phyloP scores from a whole-genome alignment of 2,797 vertebrate species.

The Pseudopleuronectes americanus region DNA sequence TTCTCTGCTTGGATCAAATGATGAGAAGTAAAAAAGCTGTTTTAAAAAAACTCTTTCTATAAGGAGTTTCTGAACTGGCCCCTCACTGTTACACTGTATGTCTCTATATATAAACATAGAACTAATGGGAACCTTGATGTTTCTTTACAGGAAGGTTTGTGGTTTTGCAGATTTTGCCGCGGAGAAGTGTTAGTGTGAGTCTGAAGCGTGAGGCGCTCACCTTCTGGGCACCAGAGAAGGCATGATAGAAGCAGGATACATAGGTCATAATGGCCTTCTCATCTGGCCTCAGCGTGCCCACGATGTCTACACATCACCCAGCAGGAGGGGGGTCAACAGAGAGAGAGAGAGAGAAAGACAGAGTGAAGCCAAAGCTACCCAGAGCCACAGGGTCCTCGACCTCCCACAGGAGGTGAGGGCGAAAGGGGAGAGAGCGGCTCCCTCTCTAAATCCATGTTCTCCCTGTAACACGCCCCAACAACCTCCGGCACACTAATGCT shows the following conservation, averaged over 20 bases:
- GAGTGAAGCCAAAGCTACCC: constrained; percentile 81
- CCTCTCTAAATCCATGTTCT: constrained; percentile 10
- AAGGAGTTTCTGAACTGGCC: no score
- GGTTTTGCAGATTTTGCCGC: neutral
- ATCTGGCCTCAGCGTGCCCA: constrained; percentile 95
- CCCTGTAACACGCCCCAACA: neutral
- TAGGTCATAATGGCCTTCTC: constrained; percentile 99
- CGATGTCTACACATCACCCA: constrained; percentile 90
- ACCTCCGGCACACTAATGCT: neutral
- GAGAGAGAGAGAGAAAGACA: constrained; percentile 50
- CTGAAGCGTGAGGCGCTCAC: constrained; percentile 83
- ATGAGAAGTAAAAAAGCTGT: neutral
- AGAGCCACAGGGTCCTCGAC: constrained; percentile 50
- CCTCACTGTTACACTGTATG: no score
- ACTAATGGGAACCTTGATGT: constrained; percentile 7
- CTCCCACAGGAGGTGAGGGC: constrained; percentile 23
- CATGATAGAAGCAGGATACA: constrained; percentile 99
- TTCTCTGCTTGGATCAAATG: neutral
- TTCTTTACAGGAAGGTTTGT: neutral
- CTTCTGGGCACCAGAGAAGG: constrained; percentile 98
- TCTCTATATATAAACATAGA: no score
- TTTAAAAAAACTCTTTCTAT: no score
- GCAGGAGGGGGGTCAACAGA: constrained; percentile 49
- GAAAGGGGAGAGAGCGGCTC: neutral
- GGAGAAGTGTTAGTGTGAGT: constrained; percentile 36